Evolutionary conservation across 1,140 invertebrate species (phyloP).

Genomic region (Apolygus lucorum): DNA sequence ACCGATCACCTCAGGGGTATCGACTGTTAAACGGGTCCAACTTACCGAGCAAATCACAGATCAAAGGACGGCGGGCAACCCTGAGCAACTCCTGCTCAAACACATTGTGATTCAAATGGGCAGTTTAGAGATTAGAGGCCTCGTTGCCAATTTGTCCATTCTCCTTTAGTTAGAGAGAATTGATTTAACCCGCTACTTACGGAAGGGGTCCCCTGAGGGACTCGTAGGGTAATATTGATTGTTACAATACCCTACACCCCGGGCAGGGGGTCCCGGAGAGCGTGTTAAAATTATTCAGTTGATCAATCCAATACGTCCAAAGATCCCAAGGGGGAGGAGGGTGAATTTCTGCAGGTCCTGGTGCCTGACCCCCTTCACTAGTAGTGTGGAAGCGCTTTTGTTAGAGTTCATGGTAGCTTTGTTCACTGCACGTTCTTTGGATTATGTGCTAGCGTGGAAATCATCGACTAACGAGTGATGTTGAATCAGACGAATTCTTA

Average conservation of each 20-base stretch:
- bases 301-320: slow-evolving; percentile 22
- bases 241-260: slow-evolving; percentile 8
- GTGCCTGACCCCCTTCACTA: neutral
- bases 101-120: slow-evolving; percentile 16
- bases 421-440: too few species aligned
- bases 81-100: neutral
- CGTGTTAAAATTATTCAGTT: slow-evolving; percentile 23
- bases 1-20: neutral
- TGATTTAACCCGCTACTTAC: slow-evolving; percentile 11
- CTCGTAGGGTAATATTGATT: slow-evolving; percentile 2
- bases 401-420: too few species aligned
- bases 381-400: too few species aligned
- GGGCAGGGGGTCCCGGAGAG: too few species aligned
- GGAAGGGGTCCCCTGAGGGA: neutral
- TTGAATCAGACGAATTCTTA: too few species aligned
- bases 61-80: neutral
- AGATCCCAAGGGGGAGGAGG: neutral
- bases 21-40: neutral
- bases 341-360: neutral
- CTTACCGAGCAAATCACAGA: neutral
- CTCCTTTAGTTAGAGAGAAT: slow-evolving; percentile 11
- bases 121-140: slow-evolving; percentile 13
- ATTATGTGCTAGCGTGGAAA: too few species aligned
- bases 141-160: slow-evolving; percentile 13
- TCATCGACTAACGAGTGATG: too few species aligned